Percentiles rank a stretch among this genome's conserved stretches.
Evolutionary conservation across 2,797 vertebrate species (phyloP).

Genomic region (Loriculus beryllinus): DNA sequence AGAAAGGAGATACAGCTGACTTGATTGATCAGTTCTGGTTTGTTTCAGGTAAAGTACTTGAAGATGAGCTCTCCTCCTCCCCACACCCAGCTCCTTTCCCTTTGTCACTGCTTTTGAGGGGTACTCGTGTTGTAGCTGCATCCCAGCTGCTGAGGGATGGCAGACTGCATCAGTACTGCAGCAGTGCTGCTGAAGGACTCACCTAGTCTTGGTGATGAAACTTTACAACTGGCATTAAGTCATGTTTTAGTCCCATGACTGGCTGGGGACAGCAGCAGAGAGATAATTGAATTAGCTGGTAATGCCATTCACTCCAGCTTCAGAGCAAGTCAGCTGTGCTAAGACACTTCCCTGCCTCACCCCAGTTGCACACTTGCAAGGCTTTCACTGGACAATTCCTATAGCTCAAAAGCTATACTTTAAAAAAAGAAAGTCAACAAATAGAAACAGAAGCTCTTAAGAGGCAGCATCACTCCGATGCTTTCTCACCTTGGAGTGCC

Average conservation of each 20-base stretch:
- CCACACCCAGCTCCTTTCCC: not conserved
- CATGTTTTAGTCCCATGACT: rapidly evolving
- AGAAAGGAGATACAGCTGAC: not conserved
- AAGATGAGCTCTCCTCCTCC: not conserved
- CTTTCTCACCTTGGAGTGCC: not conserved
- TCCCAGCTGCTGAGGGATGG: not conserved
- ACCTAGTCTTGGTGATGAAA: not conserved
- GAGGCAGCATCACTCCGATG: not conserved
- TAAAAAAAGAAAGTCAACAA: not conserved
- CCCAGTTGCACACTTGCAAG: not conserved
- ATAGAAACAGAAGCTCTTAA: not conserved
- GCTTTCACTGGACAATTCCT: not conserved
- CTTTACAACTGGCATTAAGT: not conserved
- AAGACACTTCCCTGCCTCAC: not conserved
- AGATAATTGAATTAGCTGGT: not conserved
- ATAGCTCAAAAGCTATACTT: not conserved
- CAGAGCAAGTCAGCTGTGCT: not conserved
- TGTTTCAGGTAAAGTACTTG: not conserved
- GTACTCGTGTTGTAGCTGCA: not conserved
- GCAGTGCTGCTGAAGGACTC: not conserved
- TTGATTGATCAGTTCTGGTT: not conserved
- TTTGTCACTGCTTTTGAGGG: not conserved
- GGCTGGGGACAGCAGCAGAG: not conserved
- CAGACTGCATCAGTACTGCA: not conserved
- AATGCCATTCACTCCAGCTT: not conserved